Base-by-base conservation (phyloP, 2,888 invertebrate genomes). In the Drosophila nr. fundita region DNA sequence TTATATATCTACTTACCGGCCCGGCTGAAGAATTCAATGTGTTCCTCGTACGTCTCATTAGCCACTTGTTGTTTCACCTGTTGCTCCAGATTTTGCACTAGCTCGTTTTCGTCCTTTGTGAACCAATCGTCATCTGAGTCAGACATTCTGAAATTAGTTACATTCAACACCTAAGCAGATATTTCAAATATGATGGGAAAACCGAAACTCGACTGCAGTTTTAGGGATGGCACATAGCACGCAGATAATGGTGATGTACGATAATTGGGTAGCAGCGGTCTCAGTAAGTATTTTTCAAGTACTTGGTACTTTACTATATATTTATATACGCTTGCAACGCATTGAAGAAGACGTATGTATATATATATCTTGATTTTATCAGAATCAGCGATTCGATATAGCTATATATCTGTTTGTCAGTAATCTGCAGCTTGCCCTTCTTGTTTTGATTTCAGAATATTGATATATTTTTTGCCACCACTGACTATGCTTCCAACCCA, bases 61-160 rank as follows among this genome's bases (percentile, higher is more conserved):
- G 34, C 27, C 24, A 58, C 58, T 50, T 68, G 50, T 34, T 59
- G 55, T 18, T 74, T 54, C 5, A 80, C 70, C n/a, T 83, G 78
- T 24, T 87, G 78, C 72, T 84, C 78, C 36, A 92, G 76, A 52
- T 82, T 83, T 61, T 91, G 78, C 2, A 91, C 84, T 45, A 93
- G 77, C 21, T 92, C 90, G 29, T 93, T 90, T 54, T 92, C 91
- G 61, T 93, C 93, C 65, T 92, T 91, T 15, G 89, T 87, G 40
- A 93, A 93, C 93, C 93, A 93, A 82, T 93, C 93, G 21, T 86
- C 82, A 40, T 90, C 91, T 1, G 90, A 88, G 10, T 66, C 76
- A 15, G 86, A 74, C 86, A 87, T 86, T 2, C 10, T 54, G 18
- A 45, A 61, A 4, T 64, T 50, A 18, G 13, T 59, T 66, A 32